These are phyloP conservation scores for Myanophis thanlyinensis DNA, from an alignment of 2,113 vertebrate genomes.

Conservation along the genomic window DNA sequence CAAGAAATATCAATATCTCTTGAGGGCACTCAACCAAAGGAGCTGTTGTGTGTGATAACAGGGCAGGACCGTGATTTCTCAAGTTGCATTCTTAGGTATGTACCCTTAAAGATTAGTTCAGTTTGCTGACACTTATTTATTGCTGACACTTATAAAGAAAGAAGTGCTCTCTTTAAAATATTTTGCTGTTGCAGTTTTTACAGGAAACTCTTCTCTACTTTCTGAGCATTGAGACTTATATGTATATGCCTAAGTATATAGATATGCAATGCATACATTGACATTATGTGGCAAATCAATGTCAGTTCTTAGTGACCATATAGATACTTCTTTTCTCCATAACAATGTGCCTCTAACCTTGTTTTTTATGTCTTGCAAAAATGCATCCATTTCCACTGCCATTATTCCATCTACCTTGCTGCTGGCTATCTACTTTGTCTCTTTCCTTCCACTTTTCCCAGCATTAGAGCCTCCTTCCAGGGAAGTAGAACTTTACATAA, in stretches of 20 bases:
- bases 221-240: background rate
- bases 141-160: too few relatives aligned
- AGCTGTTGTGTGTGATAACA: background rate
- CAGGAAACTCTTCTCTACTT: background rate
- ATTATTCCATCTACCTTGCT: background rate
- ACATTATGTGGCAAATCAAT: background rate
- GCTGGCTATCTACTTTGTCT: background rate
- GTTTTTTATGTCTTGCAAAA: background rate
- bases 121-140: background rate
- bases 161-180: background rate
- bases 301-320: background rate
- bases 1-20: background rate
- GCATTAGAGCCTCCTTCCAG: background rate
- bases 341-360: background rate
- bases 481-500: background rate
- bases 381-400: background rate
- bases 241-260: background rate
- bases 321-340: background rate
- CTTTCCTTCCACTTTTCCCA: background rate
- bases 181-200: background rate
- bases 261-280: background rate
- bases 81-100: background rate
- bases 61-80: background rate
- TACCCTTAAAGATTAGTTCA: background rate
- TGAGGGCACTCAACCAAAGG: background rate